Conservation (phyloP, 2,113 vertebrate genomes). For the Chloropsis cyanopogon region DNA sequence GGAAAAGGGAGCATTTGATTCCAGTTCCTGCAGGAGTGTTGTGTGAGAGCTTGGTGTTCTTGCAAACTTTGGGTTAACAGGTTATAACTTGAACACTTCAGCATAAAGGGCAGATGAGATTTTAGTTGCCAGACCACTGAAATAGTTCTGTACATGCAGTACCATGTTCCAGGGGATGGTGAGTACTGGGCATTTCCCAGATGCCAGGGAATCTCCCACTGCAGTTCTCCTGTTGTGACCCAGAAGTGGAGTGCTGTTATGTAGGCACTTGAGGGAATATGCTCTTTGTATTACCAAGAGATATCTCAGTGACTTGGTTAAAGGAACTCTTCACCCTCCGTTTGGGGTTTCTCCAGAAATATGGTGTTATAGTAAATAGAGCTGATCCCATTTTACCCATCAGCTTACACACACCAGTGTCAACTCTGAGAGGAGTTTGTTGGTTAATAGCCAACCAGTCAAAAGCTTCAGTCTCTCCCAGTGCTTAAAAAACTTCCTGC, state of each 20-base stretch:
- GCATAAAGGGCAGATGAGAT: neutral
- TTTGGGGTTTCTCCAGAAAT: neutral
- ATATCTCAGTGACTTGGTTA: neutral
- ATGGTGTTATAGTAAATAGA: neutral
- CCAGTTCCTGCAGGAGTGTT: neutral
- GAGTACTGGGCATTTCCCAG: neutral
- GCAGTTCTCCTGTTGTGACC: rapidly evolving
- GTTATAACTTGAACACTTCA: neutral
- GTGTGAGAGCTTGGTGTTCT: neutral
- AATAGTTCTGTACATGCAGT: neutral
- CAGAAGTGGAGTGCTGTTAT: neutral
- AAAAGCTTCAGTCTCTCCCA: neutral
- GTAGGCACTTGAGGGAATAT: neutral
- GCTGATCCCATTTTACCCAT: neutral
- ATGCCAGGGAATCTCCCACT: neutral
- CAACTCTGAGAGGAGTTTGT: neutral
- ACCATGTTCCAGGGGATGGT: neutral
- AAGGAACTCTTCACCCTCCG: neutral
- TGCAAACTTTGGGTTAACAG: neutral
- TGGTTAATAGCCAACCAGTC: neutral
- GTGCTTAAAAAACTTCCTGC: neutral
- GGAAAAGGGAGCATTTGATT: neutral
- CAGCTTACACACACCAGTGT: neutral
- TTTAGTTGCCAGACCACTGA: neutral
- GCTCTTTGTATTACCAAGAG: neutral